phyloP scores from a whole-genome alignment of 2,797 vertebrate genomes.

The Salarias fasciatus region DNA sequence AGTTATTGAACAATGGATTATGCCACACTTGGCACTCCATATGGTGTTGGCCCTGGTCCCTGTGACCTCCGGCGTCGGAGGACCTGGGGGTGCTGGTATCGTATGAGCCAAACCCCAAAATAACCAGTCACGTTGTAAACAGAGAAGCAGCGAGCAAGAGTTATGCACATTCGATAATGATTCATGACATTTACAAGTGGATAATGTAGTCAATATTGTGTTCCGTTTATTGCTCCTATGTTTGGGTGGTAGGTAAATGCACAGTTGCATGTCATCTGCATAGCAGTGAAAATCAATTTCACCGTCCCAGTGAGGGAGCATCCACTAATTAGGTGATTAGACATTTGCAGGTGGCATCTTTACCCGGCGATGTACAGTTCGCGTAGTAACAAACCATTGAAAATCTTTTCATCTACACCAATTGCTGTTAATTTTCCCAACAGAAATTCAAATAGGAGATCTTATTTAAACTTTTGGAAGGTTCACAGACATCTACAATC shows the following conservation, averaged over 20 bases:
- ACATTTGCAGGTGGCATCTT: constrained; percentile 12
- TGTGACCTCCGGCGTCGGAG: neutral
- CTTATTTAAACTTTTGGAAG: no score
- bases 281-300: constrained; percentile 36
- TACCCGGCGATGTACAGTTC: neutral
- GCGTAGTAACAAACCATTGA: neutral
- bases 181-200: constrained; percentile 34
- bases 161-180: no score
- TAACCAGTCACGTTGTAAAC: no score
- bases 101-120: no score
- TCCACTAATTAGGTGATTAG: constrained; percentile 35
- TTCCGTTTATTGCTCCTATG: constrained; percentile 18
- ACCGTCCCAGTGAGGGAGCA: constrained; percentile 9
- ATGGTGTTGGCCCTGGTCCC: no score
- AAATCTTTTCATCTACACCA: neutral
- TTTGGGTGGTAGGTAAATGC: constrained; percentile 36
- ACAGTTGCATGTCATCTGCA: constrained; percentile 28
- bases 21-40: no score
- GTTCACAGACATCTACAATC: no score
- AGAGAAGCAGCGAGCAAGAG: no score
- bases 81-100: no score
- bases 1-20: neutral
- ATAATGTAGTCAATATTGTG: constrained; percentile 23
- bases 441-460: no score
- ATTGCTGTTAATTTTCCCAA: no score